Evolutionary conservation across 2,888 invertebrate genomes (phyloP).

Genomic region (Athrips mouffetella): DNA sequence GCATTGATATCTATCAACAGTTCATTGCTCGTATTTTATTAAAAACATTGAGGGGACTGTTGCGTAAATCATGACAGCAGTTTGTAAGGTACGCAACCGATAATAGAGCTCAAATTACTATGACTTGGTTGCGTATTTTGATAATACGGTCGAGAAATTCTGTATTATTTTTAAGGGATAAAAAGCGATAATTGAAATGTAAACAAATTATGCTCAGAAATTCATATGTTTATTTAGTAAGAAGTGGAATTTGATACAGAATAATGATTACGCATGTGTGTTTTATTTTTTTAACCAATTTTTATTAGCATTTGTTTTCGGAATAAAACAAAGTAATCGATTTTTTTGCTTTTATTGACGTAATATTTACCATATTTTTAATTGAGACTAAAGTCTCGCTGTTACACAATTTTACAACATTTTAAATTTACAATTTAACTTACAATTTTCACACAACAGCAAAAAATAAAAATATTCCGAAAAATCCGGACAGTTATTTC

Average conservation of each 20-base stretch:
- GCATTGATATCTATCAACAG: constrained; percentile 67
- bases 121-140: background rate
- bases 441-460: constrained; percentile 28
- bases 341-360: constrained; percentile 55
- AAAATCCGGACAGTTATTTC: background rate
- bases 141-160: constrained; percentile 6
- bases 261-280: background rate
- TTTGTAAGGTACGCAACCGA: background rate
- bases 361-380: constrained; percentile 43
- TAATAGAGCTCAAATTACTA: background rate
- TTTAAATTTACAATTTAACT: constrained; percentile 37
- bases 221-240: constrained; percentile 4
- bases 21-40: constrained; percentile 67
- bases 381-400: constrained; percentile 40
- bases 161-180: constrained; percentile 48
- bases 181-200: constrained; percentile 35
- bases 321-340: constrained; percentile 26
- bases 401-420: constrained; percentile 40
- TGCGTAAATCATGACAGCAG: background rate
- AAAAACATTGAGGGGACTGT: constrained; percentile 58
- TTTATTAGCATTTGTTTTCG: background rate
- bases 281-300: background rate
- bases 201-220: constrained; percentile 24
- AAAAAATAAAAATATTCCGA: background rate
- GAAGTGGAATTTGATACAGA: background rate